phyloP scores from a whole-genome alignment of 2,888 invertebrate genomes.

The Lathronympha strigana region DNA sequence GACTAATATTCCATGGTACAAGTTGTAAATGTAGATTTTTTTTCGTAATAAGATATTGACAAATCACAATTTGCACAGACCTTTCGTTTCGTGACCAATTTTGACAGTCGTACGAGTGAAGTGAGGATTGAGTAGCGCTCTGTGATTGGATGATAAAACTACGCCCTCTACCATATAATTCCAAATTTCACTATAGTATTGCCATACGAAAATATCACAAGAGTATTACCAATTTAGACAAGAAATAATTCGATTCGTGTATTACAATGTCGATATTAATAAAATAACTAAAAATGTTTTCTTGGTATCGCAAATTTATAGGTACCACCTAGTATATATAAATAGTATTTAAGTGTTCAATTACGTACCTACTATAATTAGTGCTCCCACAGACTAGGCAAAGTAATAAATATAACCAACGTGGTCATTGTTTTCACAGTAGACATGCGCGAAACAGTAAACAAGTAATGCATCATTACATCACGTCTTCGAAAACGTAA shows the following conservation, averaged over 20 bases:
- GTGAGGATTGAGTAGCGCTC: background rate
- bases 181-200: slow-evolving; percentile 53
- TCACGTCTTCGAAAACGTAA: too few relatives aligned
- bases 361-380: too few relatives aligned
- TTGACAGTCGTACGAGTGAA: slow-evolving; percentile 33
- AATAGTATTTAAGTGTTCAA: too few relatives aligned
- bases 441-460: too few relatives aligned
- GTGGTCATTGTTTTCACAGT: too few relatives aligned
- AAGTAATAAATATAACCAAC: too few relatives aligned
- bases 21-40: background rate
- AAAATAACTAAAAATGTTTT: too few relatives aligned
- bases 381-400: too few relatives aligned
- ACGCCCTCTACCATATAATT: slow-evolving; percentile 51
- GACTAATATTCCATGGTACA: background rate
- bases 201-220: slow-evolving; percentile 58
- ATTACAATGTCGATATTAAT: too few relatives aligned
- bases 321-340: too few relatives aligned
- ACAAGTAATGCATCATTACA: too few relatives aligned
- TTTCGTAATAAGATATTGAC: background rate
- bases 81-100: background rate
- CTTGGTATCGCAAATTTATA: too few relatives aligned
- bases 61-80: slow-evolving; percentile 7
- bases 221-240: slow-evolving; percentile 44
- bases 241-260: background rate
- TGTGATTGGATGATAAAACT: slow-evolving; percentile 32